Evolutionary conservation across 2,113 vertebrate species (phyloP), one percentile per base, ranked within the genome.

Genomic region (Edolisoma coerulescens): DNA sequence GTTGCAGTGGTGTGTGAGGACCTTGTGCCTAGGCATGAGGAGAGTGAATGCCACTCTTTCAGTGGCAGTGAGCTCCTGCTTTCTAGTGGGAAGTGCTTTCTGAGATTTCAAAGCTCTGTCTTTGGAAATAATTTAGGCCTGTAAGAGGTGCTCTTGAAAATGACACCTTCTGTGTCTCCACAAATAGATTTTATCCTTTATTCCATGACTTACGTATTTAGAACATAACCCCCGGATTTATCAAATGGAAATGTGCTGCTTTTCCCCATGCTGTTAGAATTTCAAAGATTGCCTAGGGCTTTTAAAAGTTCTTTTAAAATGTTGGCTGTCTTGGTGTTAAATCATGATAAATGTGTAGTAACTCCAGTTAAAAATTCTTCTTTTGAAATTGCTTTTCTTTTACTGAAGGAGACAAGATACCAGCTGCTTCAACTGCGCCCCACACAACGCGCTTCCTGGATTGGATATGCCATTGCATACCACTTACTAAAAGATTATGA

Each of bases 401-500:
- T 78, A 45, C 75, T 93, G 19, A 96, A 98, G 98, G 98, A 98
- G 79, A 98, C 98, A 57, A 97, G 98, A 41, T 98, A 98, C 44
- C 98, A 98, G 37, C 92, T 98, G 53, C 98, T 98, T 92, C 98
- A 98, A 53, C 93, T 98, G 45, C 97, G 97, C 10, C 98, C 98
- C 27, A 98, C 98, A 4, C 98, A 98, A 19, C 93, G 97, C 3
- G 98, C 98, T 91, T 98, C 98, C 45, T 98, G 98, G 98, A 98
- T 98, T 81, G 98, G 98, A 39, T 98, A 98, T 97, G 98, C 98
- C 50, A 97, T 98, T 87, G 98, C 98, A 8, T 98, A 98, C 78
- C 98, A 98, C 94, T 97, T 98, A 79, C 69, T 98, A 28, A 98
- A 98, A 97, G 98, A 98, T 95, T 98, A 98, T 79, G 98, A 98